These are phyloP conservation scores for Meloe dianella DNA, from an alignment of 2,888 invertebrate species.

Conservation along the genomic window DNA sequence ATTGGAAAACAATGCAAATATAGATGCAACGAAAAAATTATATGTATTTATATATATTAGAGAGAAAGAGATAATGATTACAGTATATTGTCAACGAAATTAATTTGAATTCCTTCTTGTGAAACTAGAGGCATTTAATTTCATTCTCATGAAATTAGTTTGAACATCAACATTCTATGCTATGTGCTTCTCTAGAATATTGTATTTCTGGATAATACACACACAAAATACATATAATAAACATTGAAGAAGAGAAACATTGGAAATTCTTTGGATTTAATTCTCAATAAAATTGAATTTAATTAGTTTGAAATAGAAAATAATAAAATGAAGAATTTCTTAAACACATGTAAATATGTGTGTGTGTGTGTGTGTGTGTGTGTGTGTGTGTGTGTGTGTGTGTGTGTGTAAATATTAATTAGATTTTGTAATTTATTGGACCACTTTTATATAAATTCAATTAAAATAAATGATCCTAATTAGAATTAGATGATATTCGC, in stretches of 20 bases:
- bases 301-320: constrained; percentile 4
- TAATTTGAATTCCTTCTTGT: constrained; percentile 16
- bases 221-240: neutral
- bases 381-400: neutral
- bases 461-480: neutral
- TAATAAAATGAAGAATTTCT: neutral
- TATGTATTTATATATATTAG: no score
- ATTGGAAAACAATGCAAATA: neutral
- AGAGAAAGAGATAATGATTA: neutral
- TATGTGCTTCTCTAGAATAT: constrained; percentile 7
- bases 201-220: constrained; percentile 9
- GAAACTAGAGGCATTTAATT: constrained; percentile 13
- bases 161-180: constrained; percentile 13
- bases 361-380: neutral
- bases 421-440: neutral
- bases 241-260: neutral
- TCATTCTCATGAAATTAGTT: constrained; percentile 16
- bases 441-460: neutral
- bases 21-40: neutral
- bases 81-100: constrained; percentile 12
- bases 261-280: constrained; percentile 2
- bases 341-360: neutral
- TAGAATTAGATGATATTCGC: neutral
- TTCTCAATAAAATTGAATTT: neutral
- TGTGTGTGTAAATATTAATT: neutral